Percentiles rank a stretch among this genome's conserved stretches.
Evolutionary conservation across 1,140 invertebrate genomes (phyloP).

Genomic region (Ceratitis capitata): DNA sequence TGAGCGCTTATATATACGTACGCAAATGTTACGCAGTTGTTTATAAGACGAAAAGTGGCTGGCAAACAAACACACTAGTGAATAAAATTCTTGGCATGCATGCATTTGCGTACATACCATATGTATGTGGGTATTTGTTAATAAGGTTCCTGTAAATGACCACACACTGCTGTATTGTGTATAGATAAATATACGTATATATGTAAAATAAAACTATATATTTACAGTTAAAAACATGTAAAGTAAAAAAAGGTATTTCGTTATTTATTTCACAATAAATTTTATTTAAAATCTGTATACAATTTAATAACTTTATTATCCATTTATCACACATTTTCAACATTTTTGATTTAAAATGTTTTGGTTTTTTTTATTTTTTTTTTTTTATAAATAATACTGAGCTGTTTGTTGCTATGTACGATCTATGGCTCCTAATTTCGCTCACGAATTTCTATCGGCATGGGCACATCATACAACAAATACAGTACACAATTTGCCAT

Average conservation of each 20-base stretch:
- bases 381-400: too few relatives aligned
- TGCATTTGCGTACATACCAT: background rate
- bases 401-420: background rate
- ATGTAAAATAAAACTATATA: background rate
- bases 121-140: background rate
- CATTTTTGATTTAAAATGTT: background rate
- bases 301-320: slow-evolving; percentile 45
- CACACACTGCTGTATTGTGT: slow-evolving; percentile 1
- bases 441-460: slow-evolving; percentile 57
- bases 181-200: slow-evolving; percentile 4
- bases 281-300: slow-evolving; percentile 36
- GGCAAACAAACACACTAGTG: background rate
- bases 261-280: background rate
- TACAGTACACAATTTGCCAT: slow-evolving; percentile 65
- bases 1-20: background rate
- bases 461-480: slow-evolving; percentile 65
- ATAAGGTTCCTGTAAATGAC: background rate
- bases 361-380: background rate
- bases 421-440: slow-evolving; percentile 45
- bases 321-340: slow-evolving; percentile 39
- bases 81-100: too few relatives aligned
- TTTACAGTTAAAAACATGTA: background rate
- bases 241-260: background rate
- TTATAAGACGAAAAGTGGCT: slow-evolving; percentile 1
- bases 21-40: background rate